phyloP scores from a whole-genome alignment of 2,113 vertebrate species.

The Gavialis gangeticus region DNA sequence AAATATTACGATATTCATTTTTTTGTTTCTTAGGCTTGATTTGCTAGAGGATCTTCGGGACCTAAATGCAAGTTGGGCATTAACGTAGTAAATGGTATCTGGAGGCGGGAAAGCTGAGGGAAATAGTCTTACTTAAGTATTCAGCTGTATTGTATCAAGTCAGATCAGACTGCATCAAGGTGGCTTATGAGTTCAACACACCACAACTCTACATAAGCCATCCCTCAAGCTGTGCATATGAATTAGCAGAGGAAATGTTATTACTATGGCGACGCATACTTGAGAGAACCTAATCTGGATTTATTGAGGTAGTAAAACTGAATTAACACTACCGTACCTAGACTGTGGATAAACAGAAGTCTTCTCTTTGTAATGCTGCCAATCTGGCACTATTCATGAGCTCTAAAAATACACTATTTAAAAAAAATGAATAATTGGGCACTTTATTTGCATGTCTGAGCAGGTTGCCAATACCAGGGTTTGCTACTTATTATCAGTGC shows the following conservation, averaged over 20 bases:
- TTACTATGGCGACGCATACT: conserved; percentile 22
- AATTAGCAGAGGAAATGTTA: neutral
- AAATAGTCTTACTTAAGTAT: neutral
- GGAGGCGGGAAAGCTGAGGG: neutral
- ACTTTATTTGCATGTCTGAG: neutral
- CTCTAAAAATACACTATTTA: conserved; percentile 49
- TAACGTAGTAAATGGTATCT: neutral
- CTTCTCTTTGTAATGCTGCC: conserved; percentile 66
- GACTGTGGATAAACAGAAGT: conserved; percentile 47
- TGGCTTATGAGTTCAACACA: neutral
- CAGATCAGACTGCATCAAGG: neutral
- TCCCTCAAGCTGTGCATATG: neutral
- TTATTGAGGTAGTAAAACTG: conserved; percentile 59
- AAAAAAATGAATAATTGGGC: neutral
- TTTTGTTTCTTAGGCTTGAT: neutral
- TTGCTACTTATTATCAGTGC: fast-evolving
- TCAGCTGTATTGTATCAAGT: neutral
- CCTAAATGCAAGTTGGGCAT: fast-evolving
- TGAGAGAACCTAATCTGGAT: conserved; percentile 50
- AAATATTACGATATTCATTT: neutral
- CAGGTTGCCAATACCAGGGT: neutral
- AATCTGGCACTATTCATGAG: neutral
- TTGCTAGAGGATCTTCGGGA: fast-evolving
- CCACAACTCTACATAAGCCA: neutral
- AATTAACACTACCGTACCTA: neutral